Base-by-base conservation (phyloP, 2,113 vertebrate genomes). In the Cathartes aura region DNA sequence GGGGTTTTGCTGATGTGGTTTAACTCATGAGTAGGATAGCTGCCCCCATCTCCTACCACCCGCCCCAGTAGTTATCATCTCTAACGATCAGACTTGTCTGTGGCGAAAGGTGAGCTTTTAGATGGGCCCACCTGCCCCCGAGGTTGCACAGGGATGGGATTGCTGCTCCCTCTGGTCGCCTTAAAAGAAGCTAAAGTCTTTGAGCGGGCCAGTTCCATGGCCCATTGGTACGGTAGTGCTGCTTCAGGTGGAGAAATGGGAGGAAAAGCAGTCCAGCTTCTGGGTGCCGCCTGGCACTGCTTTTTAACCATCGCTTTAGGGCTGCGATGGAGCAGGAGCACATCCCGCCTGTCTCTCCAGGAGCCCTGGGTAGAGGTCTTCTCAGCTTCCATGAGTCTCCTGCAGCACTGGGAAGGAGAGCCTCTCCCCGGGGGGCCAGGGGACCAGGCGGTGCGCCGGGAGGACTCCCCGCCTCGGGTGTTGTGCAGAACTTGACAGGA, bases 161-260 rank as follows among this genome's bases (percentile, higher is more conserved):
- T 21, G 26, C 45, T 59, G 34, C 58, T 58, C 16, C 38, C 21
- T 10, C 48, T 32, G 2, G 0, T 45, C 8, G 0, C 38, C 29
- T 72, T 40, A 5, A 10, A 22, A 16, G 29, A 19, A 14, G 30
- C 53, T 27, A 5, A 29, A 27, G 11, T 13, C 52, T 50, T 9
- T 5, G 18, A 36, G 56, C 2, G 4, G n/a, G n/a, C 3, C 36
- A 1, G 14, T 22, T 50, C 8, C 0, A 1, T 8, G 16, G 21
- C 58, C 21, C 4, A 0, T 4, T 3, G 30, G 22, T 42, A 10
- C 0, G 0, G 26, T 8, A 17, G 24, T 4, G 22, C 82, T 11
- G 18, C 45, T 32, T 40, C 24, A 16, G 59, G 66, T 26, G 7
- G 18, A 3, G 26, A 36, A 24, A 5, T 1, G 7, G 3, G 6